phyloP scores from a whole-genome alignment of 1,140 invertebrate genomes.

The Vanessa atalanta region DNA sequence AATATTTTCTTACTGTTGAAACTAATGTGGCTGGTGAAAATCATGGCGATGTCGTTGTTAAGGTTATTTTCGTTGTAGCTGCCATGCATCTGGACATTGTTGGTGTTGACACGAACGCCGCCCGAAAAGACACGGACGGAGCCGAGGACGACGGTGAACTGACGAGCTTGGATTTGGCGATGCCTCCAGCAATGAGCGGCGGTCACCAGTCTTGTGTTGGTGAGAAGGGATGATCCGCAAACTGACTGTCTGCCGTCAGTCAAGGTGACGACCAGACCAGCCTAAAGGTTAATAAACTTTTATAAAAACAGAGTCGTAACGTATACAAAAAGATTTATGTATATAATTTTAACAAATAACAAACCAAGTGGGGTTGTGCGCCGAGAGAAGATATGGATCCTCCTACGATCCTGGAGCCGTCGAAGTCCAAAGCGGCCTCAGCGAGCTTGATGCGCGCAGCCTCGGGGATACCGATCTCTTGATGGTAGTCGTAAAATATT shows the following conservation, averaged over 20 bases:
- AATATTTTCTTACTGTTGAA: neutral
- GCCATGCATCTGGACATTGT: constrained; percentile 1
- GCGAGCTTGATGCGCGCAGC: constrained; percentile 36
- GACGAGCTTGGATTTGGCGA: constrained; percentile 9
- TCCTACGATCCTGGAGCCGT: constrained; percentile 48
- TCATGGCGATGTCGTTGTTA: neutral
- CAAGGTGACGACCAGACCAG: constrained; percentile 27
- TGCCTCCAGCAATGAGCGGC: constrained; percentile 34
- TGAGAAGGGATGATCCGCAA: constrained; percentile 34
- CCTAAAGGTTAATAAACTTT: constrained; percentile 8
- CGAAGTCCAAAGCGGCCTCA: constrained; percentile 44
- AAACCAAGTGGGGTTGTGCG: constrained; percentile 41
- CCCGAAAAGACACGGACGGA: constrained; percentile 25
- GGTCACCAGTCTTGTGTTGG: constrained; percentile 27
- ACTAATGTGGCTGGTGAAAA: neutral
- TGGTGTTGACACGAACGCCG: constrained; percentile 3
- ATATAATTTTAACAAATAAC: too few relatives aligned
- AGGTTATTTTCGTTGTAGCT: neutral
- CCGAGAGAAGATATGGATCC: constrained; percentile 39
- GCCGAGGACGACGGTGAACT: constrained; percentile 32
- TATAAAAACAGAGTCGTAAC: neutral
- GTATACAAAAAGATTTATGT: too few relatives aligned
- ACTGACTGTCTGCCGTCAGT: constrained; percentile 20
- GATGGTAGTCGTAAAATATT: constrained; percentile 45
- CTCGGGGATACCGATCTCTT: constrained; percentile 40